Evolutionary conservation across 1,140 invertebrate species (phyloP).

Genomic region (Ceratosolen solmsi): DNA sequence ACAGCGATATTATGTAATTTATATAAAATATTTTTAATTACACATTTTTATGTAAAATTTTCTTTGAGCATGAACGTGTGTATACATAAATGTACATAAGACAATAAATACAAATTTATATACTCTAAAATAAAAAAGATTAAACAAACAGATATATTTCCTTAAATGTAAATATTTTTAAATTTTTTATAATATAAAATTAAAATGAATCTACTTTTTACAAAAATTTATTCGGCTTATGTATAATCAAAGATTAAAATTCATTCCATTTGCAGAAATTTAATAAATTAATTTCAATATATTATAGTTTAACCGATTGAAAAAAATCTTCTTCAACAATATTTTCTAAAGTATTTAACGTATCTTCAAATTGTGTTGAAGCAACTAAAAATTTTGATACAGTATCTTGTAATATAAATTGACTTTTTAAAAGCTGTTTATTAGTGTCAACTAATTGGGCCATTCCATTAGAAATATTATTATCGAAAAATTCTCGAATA

Average conservation of each 20-base stretch:
- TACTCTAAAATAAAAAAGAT: not conserved
- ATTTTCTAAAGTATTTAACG: conserved; percentile 57
- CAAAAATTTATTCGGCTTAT: too few relatives aligned
- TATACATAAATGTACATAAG: conserved; percentile 2
- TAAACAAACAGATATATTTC: not conserved
- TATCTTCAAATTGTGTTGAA: conserved; percentile 56
- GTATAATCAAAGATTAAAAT: too few relatives aligned
- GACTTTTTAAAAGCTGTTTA: conserved; percentile 68
- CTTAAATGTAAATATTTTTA: not conserved
- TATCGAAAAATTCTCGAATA: conserved; percentile 63
- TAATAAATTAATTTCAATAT: conserved; percentile 10
- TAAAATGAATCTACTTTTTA: not conserved
- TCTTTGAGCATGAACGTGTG: not conserved
- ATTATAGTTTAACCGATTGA: conserved; percentile 62
- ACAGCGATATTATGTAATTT: not conserved
- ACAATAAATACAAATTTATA: not conserved
- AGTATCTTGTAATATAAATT: conserved; percentile 69
- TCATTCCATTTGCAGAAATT: too few relatives aligned
- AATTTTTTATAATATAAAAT: not conserved
- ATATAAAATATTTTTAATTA: conserved; percentile 27
- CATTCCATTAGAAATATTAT: conserved; percentile 60
- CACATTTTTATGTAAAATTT: conserved; percentile 25
- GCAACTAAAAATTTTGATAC: conserved; percentile 65
- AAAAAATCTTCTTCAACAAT: conserved; percentile 63
- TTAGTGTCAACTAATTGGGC: conserved; percentile 68